These are phyloP conservation scores for Falco peregrinus DNA, from an alignment of 2,797 vertebrate genomes.

Conservation along the genomic window DNA sequence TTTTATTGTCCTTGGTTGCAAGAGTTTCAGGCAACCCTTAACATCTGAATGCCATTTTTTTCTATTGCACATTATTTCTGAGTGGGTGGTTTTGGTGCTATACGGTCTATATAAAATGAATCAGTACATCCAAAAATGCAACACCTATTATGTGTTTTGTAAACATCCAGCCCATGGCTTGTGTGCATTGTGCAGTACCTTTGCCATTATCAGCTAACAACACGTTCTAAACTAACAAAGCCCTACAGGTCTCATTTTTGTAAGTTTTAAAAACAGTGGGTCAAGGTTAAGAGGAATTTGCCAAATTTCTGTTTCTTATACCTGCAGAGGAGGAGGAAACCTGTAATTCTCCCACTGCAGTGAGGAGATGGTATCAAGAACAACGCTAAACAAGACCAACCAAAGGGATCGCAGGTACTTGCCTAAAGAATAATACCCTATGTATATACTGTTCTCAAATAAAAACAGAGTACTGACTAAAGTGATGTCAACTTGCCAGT, in stretches of 20 bases:
- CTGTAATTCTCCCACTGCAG: neutral
- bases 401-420: neutral
- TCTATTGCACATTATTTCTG: neutral
- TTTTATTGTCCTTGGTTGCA: neutral
- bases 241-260: neutral
- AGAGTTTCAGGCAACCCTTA: slow-evolving; percentile 3
- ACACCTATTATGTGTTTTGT: slow-evolving; percentile 25
- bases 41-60: neutral
- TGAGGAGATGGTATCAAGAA: neutral
- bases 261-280: neutral
- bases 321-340: neutral
- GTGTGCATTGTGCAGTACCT: neutral
- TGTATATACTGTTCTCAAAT: neutral
- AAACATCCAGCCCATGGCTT: slow-evolving; percentile 43
- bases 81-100: neutral
- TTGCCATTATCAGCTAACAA: neutral
- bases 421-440: neutral
- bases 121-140: slow-evolving; percentile 14
- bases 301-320: neutral
- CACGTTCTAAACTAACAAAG: neutral
- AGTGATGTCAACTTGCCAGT: neutral
- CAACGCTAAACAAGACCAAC: neutral
- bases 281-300: neutral
- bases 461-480: neutral
- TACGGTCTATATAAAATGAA: slow-evolving; percentile 6